Percentiles rank a stretch among this genome's conserved stretches.
Conservation (phyloP, 2,113 vertebrate species). For the Poeciliopsis occidentalis region DNA sequence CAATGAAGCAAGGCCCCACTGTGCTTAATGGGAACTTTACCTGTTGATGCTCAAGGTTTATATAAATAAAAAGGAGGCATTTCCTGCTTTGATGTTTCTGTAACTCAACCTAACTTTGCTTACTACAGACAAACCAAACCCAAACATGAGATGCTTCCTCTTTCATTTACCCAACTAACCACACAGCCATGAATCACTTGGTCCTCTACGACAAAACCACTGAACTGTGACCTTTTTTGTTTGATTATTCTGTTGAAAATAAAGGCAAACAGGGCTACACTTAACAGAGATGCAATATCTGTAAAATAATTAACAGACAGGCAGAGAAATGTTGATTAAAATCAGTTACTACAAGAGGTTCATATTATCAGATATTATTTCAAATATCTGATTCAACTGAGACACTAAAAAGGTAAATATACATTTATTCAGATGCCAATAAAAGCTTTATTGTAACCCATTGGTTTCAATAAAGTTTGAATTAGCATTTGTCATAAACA, state of each 20-base stretch:
- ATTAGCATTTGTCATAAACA: no score
- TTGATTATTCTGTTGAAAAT: background rate
- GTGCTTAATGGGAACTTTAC: background rate
- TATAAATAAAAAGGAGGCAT: background rate
- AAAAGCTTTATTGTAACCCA: background rate
- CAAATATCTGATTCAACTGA: background rate
- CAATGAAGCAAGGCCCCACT: background rate
- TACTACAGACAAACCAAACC: background rate
- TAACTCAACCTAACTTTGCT: background rate
- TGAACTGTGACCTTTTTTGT: background rate
- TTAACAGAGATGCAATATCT: background rate
- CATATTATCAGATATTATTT: constrained; percentile 7
- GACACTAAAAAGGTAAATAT: background rate
- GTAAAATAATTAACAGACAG: background rate
- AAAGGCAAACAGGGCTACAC: background rate
- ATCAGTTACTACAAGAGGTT: constrained; percentile 28
- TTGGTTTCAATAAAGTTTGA: no score
- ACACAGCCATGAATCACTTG: background rate
- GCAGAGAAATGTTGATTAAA: background rate
- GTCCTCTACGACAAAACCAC: background rate
- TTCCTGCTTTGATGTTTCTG: constrained; percentile 1
- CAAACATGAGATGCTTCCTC: background rate
- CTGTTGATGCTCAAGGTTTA: background rate
- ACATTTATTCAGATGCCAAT: background rate
- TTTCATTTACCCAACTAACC: background rate